These are phyloP conservation scores for Bombus difficillimus DNA, from an alignment of 1,140 invertebrate genomes.

Conservation along the genomic window DNA sequence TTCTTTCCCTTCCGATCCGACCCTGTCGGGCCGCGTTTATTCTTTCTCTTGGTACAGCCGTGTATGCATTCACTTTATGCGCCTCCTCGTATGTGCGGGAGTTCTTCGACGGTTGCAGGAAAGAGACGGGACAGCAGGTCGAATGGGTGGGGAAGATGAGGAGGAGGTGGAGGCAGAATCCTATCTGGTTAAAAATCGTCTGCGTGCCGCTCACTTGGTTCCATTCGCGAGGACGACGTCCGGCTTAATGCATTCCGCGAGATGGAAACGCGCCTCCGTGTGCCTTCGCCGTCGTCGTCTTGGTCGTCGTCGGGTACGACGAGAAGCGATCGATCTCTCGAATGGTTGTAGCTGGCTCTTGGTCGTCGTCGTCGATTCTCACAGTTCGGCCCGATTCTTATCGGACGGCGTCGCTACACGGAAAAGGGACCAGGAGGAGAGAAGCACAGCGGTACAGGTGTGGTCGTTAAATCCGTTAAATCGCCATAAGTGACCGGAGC, in stretches of 20 bases:
- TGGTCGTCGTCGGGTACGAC: slow-evolving; percentile 30
- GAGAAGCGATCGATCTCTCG: slow-evolving; percentile 64
- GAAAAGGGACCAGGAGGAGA: slow-evolving; percentile 49
- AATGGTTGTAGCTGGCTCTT: slow-evolving; percentile 36
- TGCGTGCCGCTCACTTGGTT: slow-evolving; percentile 68
- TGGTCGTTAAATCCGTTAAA: slow-evolving; percentile 59
- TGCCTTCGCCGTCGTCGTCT: slow-evolving; percentile 19
- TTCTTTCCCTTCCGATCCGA: slow-evolving; percentile 21
- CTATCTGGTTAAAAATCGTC: slow-evolving; percentile 75
- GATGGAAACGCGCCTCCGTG: slow-evolving; percentile 62
- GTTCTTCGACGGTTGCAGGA: not conserved
- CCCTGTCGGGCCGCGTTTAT: slow-evolving; percentile 28
- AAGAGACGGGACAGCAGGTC: not conserved
- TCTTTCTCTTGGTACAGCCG: slow-evolving; percentile 34
- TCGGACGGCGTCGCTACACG: slow-evolving; percentile 50
- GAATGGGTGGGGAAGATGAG: not conserved
- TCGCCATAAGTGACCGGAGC: slow-evolving; percentile 50
- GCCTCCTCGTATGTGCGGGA: slow-evolving; percentile 38
- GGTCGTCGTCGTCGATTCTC: slow-evolving; percentile 64
- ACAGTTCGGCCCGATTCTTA: slow-evolving; percentile 65
- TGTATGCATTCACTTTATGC: slow-evolving; percentile 43
- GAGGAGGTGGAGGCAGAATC: slow-evolving; percentile 58
- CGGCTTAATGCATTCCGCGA: slow-evolving; percentile 72
- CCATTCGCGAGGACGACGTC: slow-evolving; percentile 70
- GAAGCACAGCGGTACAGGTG: slow-evolving; percentile 34